Base-by-base conservation (phyloP, 2,797 vertebrate species). In the Malurus leucopterus region DNA sequence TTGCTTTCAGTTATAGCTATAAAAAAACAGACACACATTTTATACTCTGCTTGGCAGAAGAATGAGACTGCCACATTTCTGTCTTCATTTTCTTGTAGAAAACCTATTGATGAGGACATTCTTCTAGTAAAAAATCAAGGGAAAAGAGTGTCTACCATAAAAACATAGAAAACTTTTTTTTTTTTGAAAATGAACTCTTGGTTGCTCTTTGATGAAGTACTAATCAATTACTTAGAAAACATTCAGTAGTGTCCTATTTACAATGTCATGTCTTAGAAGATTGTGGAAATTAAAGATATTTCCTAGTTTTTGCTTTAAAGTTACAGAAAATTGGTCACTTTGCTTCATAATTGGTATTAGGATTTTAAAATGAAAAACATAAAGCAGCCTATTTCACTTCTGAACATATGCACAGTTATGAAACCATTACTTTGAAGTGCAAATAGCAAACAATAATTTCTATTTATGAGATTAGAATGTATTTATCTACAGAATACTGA, bases 101-200 rank as follows among this genome's bases (percentile, higher is more conserved):
- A 65, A 47, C 1, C 17, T 83, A 38, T 69, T 26, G 8, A 55
- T 49, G 18, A 68, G n/a, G 10, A 40, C 6, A 1, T 4, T 29
- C 15, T 57, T 74, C 34, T 30, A 32, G 6, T 53, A 55, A 68
- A 68, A 74, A 74, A 36, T 4, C 0, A 2, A 16, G 8, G 22
- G 1, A 3, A 14, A 40, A 32, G 34, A 1, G 1, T 1, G 2
- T 41, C 2, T 2, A 19, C 2, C 13, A 23, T 54, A 27, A 75
- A 84, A 85, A 4, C 9, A 21, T 13, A 44, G 15, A 69, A 34
- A 2, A 7, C 18, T 38, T 6, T 26, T 34, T 34, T 34, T 34
- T 34, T 87, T 57, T 73, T 18, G 2, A 18, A 65, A n/a, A 54
- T 24, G n/a, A 36, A 9, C 6, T 26, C 16, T 54, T 76, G 5